These are phyloP conservation scores for Elegia similella DNA, from an alignment of 2,888 invertebrate genomes.

Conservation along the genomic window DNA sequence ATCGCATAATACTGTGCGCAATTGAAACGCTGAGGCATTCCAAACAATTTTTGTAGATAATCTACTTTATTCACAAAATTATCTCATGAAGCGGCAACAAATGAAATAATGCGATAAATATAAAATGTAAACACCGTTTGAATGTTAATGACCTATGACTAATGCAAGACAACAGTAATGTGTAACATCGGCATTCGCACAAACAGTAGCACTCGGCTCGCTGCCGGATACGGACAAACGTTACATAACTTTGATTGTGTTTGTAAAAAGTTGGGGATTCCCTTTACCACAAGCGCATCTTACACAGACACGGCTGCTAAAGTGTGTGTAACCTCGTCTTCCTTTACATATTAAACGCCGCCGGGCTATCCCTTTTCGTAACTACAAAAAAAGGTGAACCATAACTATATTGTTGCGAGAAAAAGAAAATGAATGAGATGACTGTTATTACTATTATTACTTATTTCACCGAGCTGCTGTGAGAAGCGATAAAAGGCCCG, in stretches of 20 bases:
- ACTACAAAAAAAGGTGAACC: constrained; percentile 72
- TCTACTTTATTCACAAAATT: neutral
- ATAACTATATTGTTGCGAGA: constrained; percentile 73
- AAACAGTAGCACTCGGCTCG: constrained; percentile 65
- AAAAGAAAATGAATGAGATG: constrained; percentile 77
- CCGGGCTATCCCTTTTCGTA: constrained; percentile 79
- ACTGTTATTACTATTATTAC: constrained; percentile 79
- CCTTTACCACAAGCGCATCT: constrained; percentile 76
- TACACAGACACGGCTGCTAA: constrained; percentile 56
- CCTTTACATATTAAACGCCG: constrained; percentile 81
- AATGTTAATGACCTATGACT: constrained; percentile 78
- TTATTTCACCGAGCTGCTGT: constrained; percentile 69
- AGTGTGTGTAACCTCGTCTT: constrained; percentile 80
- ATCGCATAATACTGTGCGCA: no score
- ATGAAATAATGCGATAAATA: constrained; percentile 54
- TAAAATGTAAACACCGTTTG: constrained; percentile 61
- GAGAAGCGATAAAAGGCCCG: constrained; percentile 70
- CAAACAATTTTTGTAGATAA: neutral
- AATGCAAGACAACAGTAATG: constrained; percentile 69
- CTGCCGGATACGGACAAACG: constrained; percentile 77
- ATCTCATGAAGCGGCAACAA: constrained; percentile 16
- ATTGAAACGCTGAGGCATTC: no score
- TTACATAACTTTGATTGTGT: constrained; percentile 82
- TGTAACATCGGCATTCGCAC: constrained; percentile 77
- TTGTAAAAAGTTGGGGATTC: constrained; percentile 82